phyloP scores from a whole-genome alignment of 2,888 invertebrate genomes.

The Himalopsyche japonica region DNA sequence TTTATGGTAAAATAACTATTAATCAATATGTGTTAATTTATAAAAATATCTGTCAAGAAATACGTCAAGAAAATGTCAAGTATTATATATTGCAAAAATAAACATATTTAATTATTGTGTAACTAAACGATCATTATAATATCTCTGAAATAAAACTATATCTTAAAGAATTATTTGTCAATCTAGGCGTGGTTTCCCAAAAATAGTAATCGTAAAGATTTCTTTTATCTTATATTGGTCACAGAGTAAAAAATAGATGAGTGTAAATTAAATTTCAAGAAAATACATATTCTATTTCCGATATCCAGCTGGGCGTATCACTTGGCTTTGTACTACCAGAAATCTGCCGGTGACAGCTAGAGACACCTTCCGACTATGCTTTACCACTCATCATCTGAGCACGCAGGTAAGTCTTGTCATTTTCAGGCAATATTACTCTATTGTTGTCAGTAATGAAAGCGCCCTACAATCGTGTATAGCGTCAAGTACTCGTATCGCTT shows the following conservation, averaged over 20 bases:
- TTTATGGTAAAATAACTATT: too few relatives aligned
- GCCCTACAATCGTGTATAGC: not conserved
- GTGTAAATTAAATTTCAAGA: not conserved
- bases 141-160: too few relatives aligned
- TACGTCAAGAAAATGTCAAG: too few relatives aligned
- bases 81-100: too few relatives aligned
- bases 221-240: not conserved
- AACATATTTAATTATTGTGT: too few relatives aligned
- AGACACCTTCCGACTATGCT: not conserved
- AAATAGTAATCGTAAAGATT: too few relatives aligned
- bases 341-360: not conserved
- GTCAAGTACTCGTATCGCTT: not conserved
- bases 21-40: too few relatives aligned
- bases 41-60: too few relatives aligned
- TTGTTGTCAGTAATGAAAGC: not conserved
- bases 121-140: too few relatives aligned
- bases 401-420: not conserved
- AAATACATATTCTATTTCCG: not conserved
- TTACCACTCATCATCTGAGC: not conserved
- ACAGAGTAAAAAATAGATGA: not conserved
- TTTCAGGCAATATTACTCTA: not conserved
- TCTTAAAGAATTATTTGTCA: too few relatives aligned
- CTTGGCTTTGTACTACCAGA: not conserved
- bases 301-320: not conserved
- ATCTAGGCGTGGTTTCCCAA: too few relatives aligned